Base-by-base conservation (phyloP, 2,797 vertebrate genomes). In the Apogon talboti region DNA sequence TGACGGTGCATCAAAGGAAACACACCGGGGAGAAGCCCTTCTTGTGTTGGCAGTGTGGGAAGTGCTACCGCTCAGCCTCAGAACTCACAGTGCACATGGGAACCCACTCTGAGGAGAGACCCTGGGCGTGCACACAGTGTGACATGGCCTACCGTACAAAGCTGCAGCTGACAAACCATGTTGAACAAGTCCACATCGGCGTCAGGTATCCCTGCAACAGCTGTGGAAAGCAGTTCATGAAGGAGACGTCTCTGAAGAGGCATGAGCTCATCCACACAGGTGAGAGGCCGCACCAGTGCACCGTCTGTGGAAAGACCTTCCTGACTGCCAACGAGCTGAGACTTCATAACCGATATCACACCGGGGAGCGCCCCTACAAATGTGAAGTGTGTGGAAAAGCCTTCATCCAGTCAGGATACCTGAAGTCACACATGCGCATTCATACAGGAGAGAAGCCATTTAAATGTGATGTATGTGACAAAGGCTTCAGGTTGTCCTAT, bases 31-130 rank as follows among this genome's bases (percentile, higher is more conserved):
- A 92, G 85, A 90, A 91, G 50, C 92, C 92, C 48, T 92, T 91
- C 73, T 84, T 92, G 15, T 92, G 92, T 74, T 92, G 92, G 92
- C 91, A 92, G 81, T 92, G 92, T 0, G 92, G 92, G 0, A 92
- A 92, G 68, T 86, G 92, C 30, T 93, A 93, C 85, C 90, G 90
- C 76, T 92, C 92, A 0, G 91, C 92, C 7, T 92, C 91, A 0
- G 91, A 92, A 82, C 91, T 92, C 72, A 91, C 91, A 0, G 92
- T 92, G 47, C 92, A 92, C 85, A 91, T 92, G 90, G 91, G 91
- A 0, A 92, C 92, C 0, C 92, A 92, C 74, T 92, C 92, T 0
- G 91, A 92, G 60, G 89, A 90, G 76, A 33, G 68, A 1, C 92
- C 91, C 0, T 92, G 89, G 87, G 59, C 79, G 1, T 92, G 92